phyloP scores from a whole-genome alignment of 2,797 vertebrate genomes.

The Poecilia picta region DNA sequence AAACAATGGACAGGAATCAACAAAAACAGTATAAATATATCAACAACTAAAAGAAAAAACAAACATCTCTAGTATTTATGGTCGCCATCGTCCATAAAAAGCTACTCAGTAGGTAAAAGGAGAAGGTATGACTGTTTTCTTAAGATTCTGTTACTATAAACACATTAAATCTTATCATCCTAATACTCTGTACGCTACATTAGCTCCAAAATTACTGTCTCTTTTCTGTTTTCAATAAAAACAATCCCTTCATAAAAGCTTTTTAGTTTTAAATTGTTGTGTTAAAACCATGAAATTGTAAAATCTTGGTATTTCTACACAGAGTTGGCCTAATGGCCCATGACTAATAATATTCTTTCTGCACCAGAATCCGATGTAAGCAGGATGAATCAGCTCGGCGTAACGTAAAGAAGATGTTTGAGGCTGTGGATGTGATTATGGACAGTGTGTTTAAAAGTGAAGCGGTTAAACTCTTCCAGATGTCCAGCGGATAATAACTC shows the following conservation, averaged over 20 bases:
- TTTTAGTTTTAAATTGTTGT: not conserved
- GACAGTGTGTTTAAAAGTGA: constrained; percentile 65
- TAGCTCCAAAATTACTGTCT: not conserved
- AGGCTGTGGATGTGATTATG: constrained; percentile 68
- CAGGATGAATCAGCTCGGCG: constrained; percentile 64
- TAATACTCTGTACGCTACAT: not conserved
- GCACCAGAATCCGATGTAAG: constrained; percentile 33
- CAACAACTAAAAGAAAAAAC: not conserved
- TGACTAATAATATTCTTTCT: constrained; percentile 10
- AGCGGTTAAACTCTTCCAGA: constrained; percentile 79
- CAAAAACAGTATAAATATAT: not conserved
- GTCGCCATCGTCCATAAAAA: not conserved
- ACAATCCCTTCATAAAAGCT: not conserved
- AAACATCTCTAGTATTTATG: not conserved
- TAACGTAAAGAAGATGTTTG: constrained; percentile 74
- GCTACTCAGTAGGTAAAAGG: not conserved
- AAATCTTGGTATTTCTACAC: not conserved
- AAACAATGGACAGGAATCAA: not conserved
- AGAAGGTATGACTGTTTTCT: not conserved
- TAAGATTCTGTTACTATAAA: not conserved
- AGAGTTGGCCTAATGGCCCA: not conserved
- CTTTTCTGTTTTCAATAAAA: not conserved
- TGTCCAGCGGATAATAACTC: constrained; percentile 75
- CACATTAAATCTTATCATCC: not conserved
- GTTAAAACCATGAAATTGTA: not conserved